phyloP scores from a whole-genome alignment of 2,888 invertebrate genomes.

The Tenthredo mesomela region DNA sequence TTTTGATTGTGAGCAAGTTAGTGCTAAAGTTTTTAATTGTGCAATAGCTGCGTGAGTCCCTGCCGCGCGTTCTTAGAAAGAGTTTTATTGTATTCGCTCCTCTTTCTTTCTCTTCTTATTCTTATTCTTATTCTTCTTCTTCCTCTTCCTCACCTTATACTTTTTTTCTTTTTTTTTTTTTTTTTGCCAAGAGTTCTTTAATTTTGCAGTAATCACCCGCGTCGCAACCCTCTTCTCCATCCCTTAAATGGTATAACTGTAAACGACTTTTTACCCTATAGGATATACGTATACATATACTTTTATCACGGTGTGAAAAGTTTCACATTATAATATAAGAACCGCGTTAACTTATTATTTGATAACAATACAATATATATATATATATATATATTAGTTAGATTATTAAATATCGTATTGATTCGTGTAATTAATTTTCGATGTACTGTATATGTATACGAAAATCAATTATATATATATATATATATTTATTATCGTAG shows the following conservation, averaged over 20 bases:
- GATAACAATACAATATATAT: not conserved
- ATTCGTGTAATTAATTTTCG: not conserved
- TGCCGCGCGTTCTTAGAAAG: not conserved
- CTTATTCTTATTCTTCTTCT: not conserved
- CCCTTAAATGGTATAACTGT: conserved; percentile 34
- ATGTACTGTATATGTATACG: no score
- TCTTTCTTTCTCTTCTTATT: not conserved
- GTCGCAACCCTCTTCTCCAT: not conserved
- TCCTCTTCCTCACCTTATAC: not conserved
- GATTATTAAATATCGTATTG: not conserved
- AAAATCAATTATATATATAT: not conserved
- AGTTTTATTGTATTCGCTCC: conserved; percentile 14
- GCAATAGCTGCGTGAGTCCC: conserved; percentile 14
- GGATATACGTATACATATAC: not conserved
- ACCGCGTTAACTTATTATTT: not conserved
- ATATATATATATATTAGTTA: not conserved
- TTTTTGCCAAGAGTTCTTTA: conserved; percentile 5
- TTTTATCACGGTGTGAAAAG: not conserved
- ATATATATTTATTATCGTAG: not conserved
- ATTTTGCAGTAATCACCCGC: conserved; percentile 33
- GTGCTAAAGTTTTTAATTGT: conserved; percentile 44
- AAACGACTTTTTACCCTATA: not conserved
- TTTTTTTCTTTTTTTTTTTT: no score
- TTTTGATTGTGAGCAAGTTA: conserved; percentile 48
- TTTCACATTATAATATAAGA: not conserved